phyloP scores from a whole-genome alignment of 2,888 invertebrate species.

The Dexiosoma caninum region DNA sequence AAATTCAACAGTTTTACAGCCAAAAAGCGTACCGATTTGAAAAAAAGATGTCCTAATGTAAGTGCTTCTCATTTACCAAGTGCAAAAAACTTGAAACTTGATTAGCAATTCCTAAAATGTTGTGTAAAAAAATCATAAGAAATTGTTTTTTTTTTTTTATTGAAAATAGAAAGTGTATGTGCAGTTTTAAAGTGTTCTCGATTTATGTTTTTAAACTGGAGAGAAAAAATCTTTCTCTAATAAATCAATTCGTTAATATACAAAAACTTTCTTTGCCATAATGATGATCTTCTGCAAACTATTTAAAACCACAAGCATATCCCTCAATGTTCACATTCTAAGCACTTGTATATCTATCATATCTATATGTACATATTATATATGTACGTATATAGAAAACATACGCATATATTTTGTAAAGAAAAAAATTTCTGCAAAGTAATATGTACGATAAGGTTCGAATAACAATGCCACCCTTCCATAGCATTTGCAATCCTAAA shows the following conservation, averaged over 20 bases:
- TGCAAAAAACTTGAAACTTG: neutral
- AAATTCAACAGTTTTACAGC: slow-evolving; percentile 70
- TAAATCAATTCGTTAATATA: slow-evolving; percentile 60
- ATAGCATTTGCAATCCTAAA: too few species aligned
- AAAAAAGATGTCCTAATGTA: slow-evolving; percentile 71
- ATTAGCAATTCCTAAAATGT: slow-evolving; percentile 39
- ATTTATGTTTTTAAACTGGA: slow-evolving; percentile 32
- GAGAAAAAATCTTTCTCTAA: slow-evolving; percentile 51
- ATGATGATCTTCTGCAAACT: slow-evolving; percentile 2
- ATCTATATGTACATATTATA: slow-evolving; percentile 32
- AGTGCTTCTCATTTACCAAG: slow-evolving; percentile 50
- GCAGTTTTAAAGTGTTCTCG: slow-evolving; percentile 52
- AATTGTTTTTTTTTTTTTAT: neutral
- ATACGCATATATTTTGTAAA: slow-evolving; percentile 26
- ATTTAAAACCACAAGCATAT: slow-evolving; percentile 33
- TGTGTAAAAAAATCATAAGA: neutral
- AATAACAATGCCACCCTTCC: neutral
- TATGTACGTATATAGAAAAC: slow-evolving; percentile 37
- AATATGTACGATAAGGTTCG: neutral
- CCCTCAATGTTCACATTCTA: slow-evolving; percentile 52
- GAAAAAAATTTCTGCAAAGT: neutral
- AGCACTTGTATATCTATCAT: slow-evolving; percentile 46
- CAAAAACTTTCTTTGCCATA: slow-evolving; percentile 56
- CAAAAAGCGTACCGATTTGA: slow-evolving; percentile 70
- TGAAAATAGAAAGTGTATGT: slow-evolving; percentile 59